Percentiles rank a stretch among this genome's conserved stretches.
These are phyloP conservation scores for Sitophilus oryzae DNA, from an alignment of 1,140 invertebrate species.

Conservation along the genomic window DNA sequence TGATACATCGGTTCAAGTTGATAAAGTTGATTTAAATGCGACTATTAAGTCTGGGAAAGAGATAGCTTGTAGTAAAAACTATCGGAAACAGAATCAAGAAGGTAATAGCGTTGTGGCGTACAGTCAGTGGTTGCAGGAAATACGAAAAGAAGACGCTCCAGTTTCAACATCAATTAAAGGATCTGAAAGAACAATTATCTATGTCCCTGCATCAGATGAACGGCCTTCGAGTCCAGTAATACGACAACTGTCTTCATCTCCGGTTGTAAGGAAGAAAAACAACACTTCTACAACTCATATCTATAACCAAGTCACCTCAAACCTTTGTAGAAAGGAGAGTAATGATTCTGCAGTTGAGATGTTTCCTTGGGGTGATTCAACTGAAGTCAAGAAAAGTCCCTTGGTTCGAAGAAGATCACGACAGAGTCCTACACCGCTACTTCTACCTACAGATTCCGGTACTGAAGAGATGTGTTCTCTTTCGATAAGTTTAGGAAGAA, in stretches of 20 bases:
- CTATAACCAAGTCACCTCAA: constrained; percentile 25
- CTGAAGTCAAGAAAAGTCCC: constrained; percentile 48
- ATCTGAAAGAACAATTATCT: constrained; percentile 40
- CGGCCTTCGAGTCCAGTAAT: constrained; percentile 37
- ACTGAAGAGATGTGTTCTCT: constrained; percentile 46
- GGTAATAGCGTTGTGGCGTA: constrained; percentile 41
- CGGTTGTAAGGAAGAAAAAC: constrained; percentile 38
- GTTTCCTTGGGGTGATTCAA: constrained; percentile 45
- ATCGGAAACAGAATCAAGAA: constrained; percentile 24
- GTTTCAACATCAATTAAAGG: constrained; percentile 30
- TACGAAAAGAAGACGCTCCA: constrained; percentile 34
- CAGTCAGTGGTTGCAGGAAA: constrained; percentile 40
- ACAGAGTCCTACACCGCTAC: constrained; percentile 35
- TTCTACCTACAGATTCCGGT: constrained; percentile 39
- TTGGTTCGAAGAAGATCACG: constrained; percentile 40
- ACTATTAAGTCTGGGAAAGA: constrained; percentile 20
- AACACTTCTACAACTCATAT: constrained; percentile 21
- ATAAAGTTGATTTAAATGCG: constrained; percentile 27
- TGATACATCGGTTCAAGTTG: constrained; percentile 36
- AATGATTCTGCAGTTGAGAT: constrained; percentile 48
- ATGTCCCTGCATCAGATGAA: constrained; percentile 42
- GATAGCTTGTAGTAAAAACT: constrained; percentile 21
- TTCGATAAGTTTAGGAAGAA: constrained; percentile 51
- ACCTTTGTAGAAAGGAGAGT: constrained; percentile 40
- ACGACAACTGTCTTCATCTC: constrained; percentile 43